Evolutionary conservation across 2,888 invertebrate genomes (phyloP), one percentile per base, ranked within the genome.

Genomic region (Acanthacorydalis orientalis): DNA sequence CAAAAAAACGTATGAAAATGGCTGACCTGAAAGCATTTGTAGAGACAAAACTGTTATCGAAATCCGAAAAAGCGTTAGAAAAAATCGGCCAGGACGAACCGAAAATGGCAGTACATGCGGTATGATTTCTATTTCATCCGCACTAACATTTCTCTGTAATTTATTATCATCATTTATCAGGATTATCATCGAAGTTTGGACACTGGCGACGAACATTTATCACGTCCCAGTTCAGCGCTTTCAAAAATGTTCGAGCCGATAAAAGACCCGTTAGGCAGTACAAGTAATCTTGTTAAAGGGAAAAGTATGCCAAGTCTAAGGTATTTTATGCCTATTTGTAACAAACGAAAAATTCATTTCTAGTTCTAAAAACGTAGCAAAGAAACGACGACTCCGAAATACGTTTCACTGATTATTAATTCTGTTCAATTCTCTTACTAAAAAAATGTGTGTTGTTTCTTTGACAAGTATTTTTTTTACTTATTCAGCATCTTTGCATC

Each of bases 301-400:
- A 92, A 92, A 69, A 93, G 92, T 72, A 91, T 95, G 91, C 93
- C 93, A 3, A 91, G 91, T 60, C 70, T 93, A 51, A 90, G 90
- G 91, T 91, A 69, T 69, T 71, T 57, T 50, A 39, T 42, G 31
- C 39, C 45, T 37, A 38, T 54, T 55, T 53, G 59, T 59, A 56
- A n/a, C 6, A 23, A 23, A 23, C 23, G 53, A 57, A 58, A 60
- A 59, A 58, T 62, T 63, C 64, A 65, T 59, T 60, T 65, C 57
- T 68, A 66, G 60, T 60, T 64, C 64, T 58, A 56, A 62, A 60
- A 62, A 62, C 63, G 62, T 65, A 67, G 66, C 23, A 23, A 23
- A 23, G 23, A 23, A 23, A 23, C 23, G 23, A 23, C 23, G 23
- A 23, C 23, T 23, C 23, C 23, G 23, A 23, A 23, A 23, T 23